phyloP scores from a whole-genome alignment of 2,113 vertebrate species.

The Todiramphus chloris region DNA sequence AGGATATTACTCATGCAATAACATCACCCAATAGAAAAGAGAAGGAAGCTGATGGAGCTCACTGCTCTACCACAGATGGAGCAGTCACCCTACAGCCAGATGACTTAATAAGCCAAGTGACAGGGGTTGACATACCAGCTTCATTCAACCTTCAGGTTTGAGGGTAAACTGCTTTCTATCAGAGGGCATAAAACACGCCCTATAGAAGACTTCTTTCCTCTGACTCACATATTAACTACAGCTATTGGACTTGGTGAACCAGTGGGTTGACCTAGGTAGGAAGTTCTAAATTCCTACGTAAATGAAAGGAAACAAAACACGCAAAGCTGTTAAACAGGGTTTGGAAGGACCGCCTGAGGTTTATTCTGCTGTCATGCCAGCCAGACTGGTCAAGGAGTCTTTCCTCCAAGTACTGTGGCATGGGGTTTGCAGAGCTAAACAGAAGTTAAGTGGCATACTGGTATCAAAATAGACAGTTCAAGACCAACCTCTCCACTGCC shows the following conservation, averaged over 20 bases:
- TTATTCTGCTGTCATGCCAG: background rate
- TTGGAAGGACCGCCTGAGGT: background rate
- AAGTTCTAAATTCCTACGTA: background rate
- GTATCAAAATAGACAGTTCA: background rate
- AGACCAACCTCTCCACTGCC: background rate
- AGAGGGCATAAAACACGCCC: background rate
- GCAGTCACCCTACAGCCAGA: background rate
- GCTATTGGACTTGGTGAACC: background rate
- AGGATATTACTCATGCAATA: conserved; percentile 38
- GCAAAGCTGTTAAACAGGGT: background rate
- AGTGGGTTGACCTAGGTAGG: background rate
- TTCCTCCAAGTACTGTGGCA: background rate
- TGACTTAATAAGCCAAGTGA: background rate
- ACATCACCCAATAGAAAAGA: background rate
- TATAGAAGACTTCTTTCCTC: background rate
- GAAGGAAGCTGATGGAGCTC: background rate
- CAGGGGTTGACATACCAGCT: background rate
- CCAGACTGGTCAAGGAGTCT: background rate
- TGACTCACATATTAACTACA: background rate
- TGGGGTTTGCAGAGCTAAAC: background rate
- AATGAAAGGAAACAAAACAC: background rate
- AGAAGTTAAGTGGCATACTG: background rate
- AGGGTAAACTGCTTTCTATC: background rate
- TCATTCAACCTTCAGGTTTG: background rate
- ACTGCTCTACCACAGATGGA: background rate